Evolutionary conservation across 2,113 vertebrate species (phyloP), one percentile per base, ranked within the genome.

Genomic region (Oreotrochilus melanogaster): DNA sequence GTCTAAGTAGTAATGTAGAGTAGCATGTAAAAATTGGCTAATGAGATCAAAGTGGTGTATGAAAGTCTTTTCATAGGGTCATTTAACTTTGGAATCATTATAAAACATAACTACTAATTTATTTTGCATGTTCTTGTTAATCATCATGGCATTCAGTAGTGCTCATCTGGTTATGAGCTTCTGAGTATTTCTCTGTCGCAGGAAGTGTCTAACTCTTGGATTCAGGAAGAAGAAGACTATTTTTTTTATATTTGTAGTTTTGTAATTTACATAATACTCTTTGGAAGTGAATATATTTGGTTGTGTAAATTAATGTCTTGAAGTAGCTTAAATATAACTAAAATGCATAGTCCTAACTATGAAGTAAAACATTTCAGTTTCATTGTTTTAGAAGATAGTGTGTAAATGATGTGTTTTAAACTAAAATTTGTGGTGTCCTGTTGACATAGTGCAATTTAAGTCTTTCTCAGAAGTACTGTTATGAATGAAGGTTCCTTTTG

Each of bases 51-150:
- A 76, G 60, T 66, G 58, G 48, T 88, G 45, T 88, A 89, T 75
- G 86, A 88, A 86, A 67, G 78, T 72, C 53, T 95, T 89, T 95
- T 89, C 42, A 43, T 81, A 66, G 92, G 71, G 51, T 95, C 64
- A 64, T 95, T 95, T 92, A 93, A 79, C 71, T 93, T 92, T 74
- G 74, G 54, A 80, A 66, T 88, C 42, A 89, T 93, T 92, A 65
- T 93, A 93, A 93, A 92, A 79, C 71, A 78, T 83, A 89, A 48
- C 78, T 92, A 72, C 66, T 92, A 92, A 96, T 93, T 94, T 31
- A 88, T 87, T 96, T 91, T 91, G 21, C 31, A 14, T 93, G 81
- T 93, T 91, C 88, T 58, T 97, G 67, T 94, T 96, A 95, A 93
- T 96, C 94, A 39, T 81, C 89, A 81, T 74, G 76, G 31, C 25